phyloP scores from a whole-genome alignment of 2,797 vertebrate species.

The Anabacerthia variegaticeps region DNA sequence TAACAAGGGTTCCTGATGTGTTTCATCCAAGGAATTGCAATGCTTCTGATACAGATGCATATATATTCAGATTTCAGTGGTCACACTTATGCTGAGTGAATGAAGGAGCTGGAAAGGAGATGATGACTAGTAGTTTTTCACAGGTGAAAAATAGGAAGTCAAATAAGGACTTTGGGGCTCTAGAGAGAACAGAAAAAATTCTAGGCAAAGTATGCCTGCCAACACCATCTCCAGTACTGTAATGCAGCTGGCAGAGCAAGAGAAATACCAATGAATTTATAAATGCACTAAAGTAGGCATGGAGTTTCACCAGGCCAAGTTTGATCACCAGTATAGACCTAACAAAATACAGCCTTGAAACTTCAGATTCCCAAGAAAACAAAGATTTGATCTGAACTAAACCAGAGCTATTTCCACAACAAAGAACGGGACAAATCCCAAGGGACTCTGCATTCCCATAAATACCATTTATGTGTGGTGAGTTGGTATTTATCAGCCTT shows the following conservation, averaged over 20 bases:
- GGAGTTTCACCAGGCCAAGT: neutral
- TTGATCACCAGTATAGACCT: neutral
- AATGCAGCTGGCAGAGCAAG: neutral
- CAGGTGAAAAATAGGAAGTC: neutral
- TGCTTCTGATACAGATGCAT: neutral
- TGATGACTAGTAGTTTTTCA: neutral
- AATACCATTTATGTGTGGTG: conserved; percentile 7
- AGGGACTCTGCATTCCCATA: neutral
- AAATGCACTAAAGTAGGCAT: neutral
- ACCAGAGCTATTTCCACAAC: neutral
- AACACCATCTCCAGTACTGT: neutral
- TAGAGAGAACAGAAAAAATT: neutral
- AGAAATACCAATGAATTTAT: neutral
- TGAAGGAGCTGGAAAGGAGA: neutral
- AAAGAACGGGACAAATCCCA: neutral
- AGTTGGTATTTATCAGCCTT: conserved; percentile 17
- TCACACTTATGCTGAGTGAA: neutral
- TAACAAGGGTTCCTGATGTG: neutral
- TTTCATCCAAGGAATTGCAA: neutral
- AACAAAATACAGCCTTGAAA: neutral
- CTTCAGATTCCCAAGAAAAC: conserved; percentile 1
- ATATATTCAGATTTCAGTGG: neutral
- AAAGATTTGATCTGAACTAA: conserved; percentile 1
- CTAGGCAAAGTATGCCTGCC: neutral
- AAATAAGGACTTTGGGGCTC: neutral